Conservation (phyloP, 1,140 invertebrate genomes). For the Helicoverpa zea region DNA sequence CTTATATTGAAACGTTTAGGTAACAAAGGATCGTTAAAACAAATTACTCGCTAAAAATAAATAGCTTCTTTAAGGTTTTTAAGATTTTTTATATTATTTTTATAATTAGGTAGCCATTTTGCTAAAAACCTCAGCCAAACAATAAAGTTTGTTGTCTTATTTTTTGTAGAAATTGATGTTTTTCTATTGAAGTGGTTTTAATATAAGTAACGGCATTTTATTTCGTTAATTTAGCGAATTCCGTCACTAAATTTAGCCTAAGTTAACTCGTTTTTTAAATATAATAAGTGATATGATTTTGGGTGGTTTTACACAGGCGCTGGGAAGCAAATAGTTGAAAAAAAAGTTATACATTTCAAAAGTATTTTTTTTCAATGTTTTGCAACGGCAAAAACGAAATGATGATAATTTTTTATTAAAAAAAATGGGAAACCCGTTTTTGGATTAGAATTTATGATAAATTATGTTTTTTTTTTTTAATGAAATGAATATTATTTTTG, state of each 20-base stretch:
- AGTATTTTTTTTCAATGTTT: background rate
- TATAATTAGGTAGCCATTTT: slow-evolving; percentile 28
- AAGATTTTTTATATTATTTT: background rate
- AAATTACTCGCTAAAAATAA: background rate
- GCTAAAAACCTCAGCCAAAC: slow-evolving; percentile 12
- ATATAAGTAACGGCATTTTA: slow-evolving; percentile 41
- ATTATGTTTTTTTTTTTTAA: too few relatives aligned
- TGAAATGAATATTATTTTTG: background rate
- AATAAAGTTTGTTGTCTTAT: slow-evolving; percentile 20
- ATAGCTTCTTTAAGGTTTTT: slow-evolving; percentile 6
- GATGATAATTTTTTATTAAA: background rate
- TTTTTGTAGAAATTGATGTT: background rate
- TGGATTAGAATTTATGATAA: too few relatives aligned
- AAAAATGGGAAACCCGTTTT: background rate
- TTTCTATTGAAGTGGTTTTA: background rate
- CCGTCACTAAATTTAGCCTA: slow-evolving; percentile 63
- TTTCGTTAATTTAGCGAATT: slow-evolving; percentile 58
- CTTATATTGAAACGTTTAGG: slow-evolving; percentile 51
- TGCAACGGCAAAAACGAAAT: background rate
- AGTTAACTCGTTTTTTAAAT: slow-evolving; percentile 62
- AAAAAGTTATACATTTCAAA: slow-evolving; percentile 47
- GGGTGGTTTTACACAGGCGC: slow-evolving; percentile 67
- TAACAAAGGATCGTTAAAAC: background rate
- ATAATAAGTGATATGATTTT: slow-evolving; percentile 82
- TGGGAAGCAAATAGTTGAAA: slow-evolving; percentile 56